Base-by-base conservation (phyloP, 2,113 vertebrate species). In the Halcyon malimbica region DNA sequence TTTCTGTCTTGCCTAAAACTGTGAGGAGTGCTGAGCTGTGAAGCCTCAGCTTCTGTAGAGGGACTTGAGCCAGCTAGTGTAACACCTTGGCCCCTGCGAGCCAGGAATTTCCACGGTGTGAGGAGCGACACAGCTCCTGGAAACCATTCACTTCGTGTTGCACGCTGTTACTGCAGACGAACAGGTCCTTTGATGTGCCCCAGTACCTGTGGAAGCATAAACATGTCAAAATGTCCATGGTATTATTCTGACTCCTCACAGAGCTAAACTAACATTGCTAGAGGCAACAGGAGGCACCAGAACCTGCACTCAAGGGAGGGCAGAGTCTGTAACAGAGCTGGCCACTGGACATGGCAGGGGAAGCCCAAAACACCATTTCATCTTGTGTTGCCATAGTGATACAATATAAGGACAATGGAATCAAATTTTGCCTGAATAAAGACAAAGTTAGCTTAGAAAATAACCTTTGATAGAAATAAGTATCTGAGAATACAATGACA, bases 391-490 rank as follows among this genome's bases (percentile, higher is more conserved):
- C 64, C 71, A 89, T 78, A 93, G 93, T 1, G 3, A 89, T 81
- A 84, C 24, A 75, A 54, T 39, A 42, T 39, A 81, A 86, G 79
- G 20, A 68, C 76, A 90, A 93, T 2, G 35, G 80, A 87, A 92
- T 81, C 68, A 86, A 85, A 53, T 75, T 81, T 95, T 82, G 80
- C 60, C 46, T 68, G 42, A 90, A 83, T 96, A 94, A 94, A 89
- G 69, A 89, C 37, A 71, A 78, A 29, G 53, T 87, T 87, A 71
- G 39, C 69, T 92, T 75, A 71, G 83, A 93, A 95, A 93, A 93
- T 26, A 83, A 25, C 19, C 14, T 93, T 92, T 87, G 88, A 89
- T 77, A 87, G 83, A 74, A 94, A 88, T 71, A 80, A 86, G 21
- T 35, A 90, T 67, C 68, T 86, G 60, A 83, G 64, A 95, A 90